Percentiles rank a stretch among this genome's conserved stretches.
phyloP scores from a whole-genome alignment of 1,140 invertebrate species.

The Leptopilina boulardi region DNA sequence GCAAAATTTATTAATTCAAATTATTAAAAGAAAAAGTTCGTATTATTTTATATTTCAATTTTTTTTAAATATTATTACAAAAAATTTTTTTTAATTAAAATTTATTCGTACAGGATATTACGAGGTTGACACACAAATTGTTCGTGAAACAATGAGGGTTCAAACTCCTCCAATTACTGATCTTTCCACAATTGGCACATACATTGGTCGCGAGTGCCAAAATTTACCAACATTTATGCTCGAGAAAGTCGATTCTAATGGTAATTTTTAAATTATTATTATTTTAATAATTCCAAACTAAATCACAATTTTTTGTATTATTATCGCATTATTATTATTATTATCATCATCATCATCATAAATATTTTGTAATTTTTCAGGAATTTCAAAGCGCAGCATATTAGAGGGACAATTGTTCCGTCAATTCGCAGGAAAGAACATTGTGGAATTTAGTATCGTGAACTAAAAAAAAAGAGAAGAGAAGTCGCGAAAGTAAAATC shows the following conservation, averaged over 20 bases:
- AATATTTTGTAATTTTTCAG: constrained; percentile 74
- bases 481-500: constrained; percentile 5
- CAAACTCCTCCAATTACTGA: constrained; percentile 84
- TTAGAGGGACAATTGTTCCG: constrained; percentile 79
- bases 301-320: no score
- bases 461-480: constrained; percentile 70
- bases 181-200: constrained; percentile 80
- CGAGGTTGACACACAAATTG: constrained; percentile 86
- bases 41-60: no score
- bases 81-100: no score
- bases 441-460: constrained; percentile 84
- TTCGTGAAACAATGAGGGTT: constrained; percentile 87
- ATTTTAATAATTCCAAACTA: no score
- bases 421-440: constrained; percentile 85
- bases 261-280: constrained; percentile 51
- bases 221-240: constrained; percentile 85
- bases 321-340: no score
- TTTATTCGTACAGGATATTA: constrained; percentile 81
- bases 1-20: no score
- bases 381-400: constrained; percentile 82
- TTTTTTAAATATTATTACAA: no score
- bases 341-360: not conserved
- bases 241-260: constrained; percentile 76
- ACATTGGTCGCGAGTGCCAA: constrained; percentile 84
- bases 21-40: no score